phyloP scores from a whole-genome alignment of 2,113 vertebrate species.

The Serilophus lunatus region DNA sequence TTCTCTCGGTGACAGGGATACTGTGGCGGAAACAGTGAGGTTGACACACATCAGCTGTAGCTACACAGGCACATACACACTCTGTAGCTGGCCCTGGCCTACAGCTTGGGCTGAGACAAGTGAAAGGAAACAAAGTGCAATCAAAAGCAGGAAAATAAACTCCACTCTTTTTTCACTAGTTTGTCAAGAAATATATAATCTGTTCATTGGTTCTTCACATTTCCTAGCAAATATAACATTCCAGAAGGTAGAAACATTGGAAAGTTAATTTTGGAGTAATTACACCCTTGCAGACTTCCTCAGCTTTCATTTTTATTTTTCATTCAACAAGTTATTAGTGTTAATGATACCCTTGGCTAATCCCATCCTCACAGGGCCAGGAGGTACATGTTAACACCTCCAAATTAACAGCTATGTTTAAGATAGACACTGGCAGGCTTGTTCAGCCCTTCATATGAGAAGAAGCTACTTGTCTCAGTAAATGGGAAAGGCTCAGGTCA shows the following conservation, averaged over 20 bases:
- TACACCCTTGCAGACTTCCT: background rate
- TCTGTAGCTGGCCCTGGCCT: background rate
- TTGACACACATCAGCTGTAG: background rate
- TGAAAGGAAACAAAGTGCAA: background rate
- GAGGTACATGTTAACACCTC: conserved; percentile 31
- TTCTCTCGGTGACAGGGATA: background rate
- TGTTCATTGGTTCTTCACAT: background rate
- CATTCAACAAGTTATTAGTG: conserved; percentile 18
- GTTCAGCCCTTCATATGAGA: background rate
- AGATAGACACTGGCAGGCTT: background rate
- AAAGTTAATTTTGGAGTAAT: conserved; percentile 44
- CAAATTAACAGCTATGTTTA: conserved; percentile 9
- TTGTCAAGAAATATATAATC: background rate
- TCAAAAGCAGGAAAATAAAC: background rate
- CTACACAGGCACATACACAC: background rate
- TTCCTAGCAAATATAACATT: background rate
- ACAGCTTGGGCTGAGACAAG: background rate
- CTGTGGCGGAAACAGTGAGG: background rate
- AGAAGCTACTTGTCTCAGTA: background rate
- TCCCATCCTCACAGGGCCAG: conserved; percentile 12
- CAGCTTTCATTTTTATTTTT: conserved; percentile 35
- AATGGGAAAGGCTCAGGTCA: background rate
- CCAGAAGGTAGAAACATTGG: background rate
- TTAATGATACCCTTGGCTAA: conserved; percentile 29
- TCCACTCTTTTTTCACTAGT: background rate